Conservation (phyloP, 2,888 invertebrate species). For the Sarcophaga variegata region DNA sequence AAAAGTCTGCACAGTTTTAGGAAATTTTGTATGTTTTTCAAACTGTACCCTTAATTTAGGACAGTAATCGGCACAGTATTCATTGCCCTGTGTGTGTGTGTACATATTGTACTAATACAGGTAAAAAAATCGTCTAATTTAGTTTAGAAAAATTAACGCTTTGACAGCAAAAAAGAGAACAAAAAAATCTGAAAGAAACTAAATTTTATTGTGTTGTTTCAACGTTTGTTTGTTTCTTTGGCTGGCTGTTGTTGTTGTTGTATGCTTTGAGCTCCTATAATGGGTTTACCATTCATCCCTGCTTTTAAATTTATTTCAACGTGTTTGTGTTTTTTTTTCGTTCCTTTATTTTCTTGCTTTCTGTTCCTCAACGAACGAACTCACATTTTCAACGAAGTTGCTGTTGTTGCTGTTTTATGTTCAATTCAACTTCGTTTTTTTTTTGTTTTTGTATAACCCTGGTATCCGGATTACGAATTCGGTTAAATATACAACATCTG, state of each 20-base stretch:
- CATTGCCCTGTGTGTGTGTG: background rate
- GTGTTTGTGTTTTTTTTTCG: background rate
- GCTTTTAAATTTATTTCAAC: constrained; percentile 29
- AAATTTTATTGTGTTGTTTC: background rate
- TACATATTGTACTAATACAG: constrained; percentile 47
- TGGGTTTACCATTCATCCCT: constrained; percentile 62
- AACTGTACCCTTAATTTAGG: constrained; percentile 67
- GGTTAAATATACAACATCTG: constrained; percentile 69
- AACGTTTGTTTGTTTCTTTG: no score
- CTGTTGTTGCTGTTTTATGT: constrained; percentile 20
- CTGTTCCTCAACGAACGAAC: background rate
- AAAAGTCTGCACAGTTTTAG: constrained; percentile 17
- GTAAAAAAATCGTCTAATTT: constrained; percentile 65
- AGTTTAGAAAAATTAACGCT: constrained; percentile 69
- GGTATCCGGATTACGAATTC: constrained; percentile 70
- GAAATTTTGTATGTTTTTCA: constrained; percentile 14
- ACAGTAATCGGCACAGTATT: constrained; percentile 15
- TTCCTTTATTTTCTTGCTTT: background rate
- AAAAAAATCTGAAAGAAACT: constrained; percentile 50
- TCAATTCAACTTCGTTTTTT: background rate
- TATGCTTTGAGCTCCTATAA: constrained; percentile 5
- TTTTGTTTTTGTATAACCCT: constrained; percentile 52
- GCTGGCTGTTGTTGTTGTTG: background rate
- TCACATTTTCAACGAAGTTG: background rate
- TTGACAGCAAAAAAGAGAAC: constrained; percentile 40